Evolutionary conservation across 2,888 invertebrate genomes (phyloP).

Genomic region (Dolomedes plantarius): DNA sequence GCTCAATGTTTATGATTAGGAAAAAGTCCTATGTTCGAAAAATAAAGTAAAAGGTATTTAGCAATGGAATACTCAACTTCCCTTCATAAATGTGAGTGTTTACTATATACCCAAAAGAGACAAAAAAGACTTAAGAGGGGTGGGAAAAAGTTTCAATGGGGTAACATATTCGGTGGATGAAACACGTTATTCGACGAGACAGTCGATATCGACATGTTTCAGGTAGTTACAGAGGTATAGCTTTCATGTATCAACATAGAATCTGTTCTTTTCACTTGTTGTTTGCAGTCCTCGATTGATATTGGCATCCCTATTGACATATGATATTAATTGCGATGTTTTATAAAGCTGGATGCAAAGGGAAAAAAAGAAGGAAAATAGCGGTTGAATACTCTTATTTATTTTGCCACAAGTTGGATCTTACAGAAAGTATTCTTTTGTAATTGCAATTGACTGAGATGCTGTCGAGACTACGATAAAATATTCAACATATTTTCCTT

Average conservation of each 20-base stretch:
- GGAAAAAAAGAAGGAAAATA: neutral
- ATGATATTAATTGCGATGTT: slow-evolving; percentile 54
- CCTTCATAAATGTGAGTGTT: too few species aligned
- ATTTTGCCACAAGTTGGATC: neutral
- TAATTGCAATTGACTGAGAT: too few species aligned
- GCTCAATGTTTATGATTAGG: too few species aligned
- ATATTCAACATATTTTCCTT: too few species aligned
- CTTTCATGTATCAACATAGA: slow-evolving; percentile 33
- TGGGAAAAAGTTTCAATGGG: too few species aligned
- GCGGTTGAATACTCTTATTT: neutral
- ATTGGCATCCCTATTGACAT: slow-evolving; percentile 50
- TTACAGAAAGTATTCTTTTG: too few species aligned
- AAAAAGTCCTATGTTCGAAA: too few species aligned
- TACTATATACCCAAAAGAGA: too few species aligned
- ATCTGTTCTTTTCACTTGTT: slow-evolving; percentile 38
- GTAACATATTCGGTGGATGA: slow-evolving; percentile 29
- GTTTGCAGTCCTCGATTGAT: slow-evolving; percentile 47
- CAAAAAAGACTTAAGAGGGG: too few species aligned
- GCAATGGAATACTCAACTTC: too few species aligned
- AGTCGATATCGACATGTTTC: slow-evolving; percentile 37
- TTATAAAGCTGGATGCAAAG: slow-evolving; percentile 17
- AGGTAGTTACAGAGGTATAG: slow-evolving; percentile 22
- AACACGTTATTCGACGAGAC: slow-evolving; percentile 33
- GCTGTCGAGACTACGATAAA: too few species aligned
- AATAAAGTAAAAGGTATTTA: too few species aligned